phyloP scores from a whole-genome alignment of 2,797 vertebrate species.

The Rhinichthys osculus region DNA sequence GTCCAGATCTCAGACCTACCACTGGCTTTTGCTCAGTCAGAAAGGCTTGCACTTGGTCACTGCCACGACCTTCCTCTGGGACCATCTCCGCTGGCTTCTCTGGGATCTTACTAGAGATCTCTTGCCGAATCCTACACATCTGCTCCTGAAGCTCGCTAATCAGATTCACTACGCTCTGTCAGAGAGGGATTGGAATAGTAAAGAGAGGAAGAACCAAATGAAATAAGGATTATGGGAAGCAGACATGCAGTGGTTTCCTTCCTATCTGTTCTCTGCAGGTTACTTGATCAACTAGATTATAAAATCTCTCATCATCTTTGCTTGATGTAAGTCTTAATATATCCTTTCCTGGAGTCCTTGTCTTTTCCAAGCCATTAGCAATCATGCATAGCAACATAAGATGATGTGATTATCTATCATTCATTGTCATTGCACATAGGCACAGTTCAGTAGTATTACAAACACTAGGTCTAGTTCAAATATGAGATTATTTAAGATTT shows the following conservation, averaged over 20 bases:
- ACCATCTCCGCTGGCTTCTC: constrained; percentile 82
- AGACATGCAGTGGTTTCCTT: background rate
- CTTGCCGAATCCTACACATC: constrained; percentile 96
- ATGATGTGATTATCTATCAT: background rate
- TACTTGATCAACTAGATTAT: background rate
- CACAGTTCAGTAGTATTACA: background rate
- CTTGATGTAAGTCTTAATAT: background rate
- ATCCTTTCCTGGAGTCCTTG: background rate
- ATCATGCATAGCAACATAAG: background rate
- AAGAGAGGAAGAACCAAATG: constrained; percentile 30
- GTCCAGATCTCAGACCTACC: constrained; percentile 59
- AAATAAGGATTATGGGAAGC: constrained; percentile 32
- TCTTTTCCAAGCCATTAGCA: background rate
- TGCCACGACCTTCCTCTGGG: constrained; percentile 61
- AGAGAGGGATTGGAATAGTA: constrained; percentile 66
- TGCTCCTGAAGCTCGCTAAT: constrained; percentile 98
- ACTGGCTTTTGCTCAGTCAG: constrained; percentile 58
- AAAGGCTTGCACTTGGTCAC: constrained; percentile 65
- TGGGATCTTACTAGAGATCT: constrained; percentile 94
- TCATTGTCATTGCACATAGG: background rate
- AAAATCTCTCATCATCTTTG: background rate
- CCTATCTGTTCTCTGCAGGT: background rate
- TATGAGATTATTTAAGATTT: background rate
- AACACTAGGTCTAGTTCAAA: background rate
- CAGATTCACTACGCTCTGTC: constrained; percentile 95